Evolutionary conservation across 2,113 vertebrate species (phyloP).

Genomic region (Pimephales promelas): DNA sequence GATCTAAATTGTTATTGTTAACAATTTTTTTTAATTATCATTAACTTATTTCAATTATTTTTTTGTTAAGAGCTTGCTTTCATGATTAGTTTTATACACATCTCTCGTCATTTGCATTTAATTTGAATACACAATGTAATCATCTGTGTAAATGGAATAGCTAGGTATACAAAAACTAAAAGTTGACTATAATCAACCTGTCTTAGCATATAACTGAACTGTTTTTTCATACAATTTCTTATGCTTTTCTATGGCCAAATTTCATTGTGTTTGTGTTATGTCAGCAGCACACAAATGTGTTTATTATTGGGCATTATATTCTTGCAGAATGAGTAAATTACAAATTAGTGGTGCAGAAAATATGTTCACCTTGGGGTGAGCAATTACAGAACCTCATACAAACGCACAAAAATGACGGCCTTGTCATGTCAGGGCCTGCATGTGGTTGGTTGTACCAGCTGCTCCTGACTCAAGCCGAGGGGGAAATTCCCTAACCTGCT

Average conservation of each 20-base stretch:
- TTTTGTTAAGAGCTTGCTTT: background rate
- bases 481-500: background rate
- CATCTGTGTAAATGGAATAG: background rate
- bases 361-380: constrained; percentile 15
- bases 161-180: background rate
- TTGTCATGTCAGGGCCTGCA: constrained; percentile 13
- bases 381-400: background rate
- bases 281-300: background rate
- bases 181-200: background rate
- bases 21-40: background rate
- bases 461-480: constrained; percentile 20
- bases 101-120: background rate
- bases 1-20: background rate
- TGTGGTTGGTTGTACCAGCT: background rate
- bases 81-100: background rate
- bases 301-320: background rate
- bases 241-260: background rate
- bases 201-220: background rate
- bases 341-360: constrained; percentile 1
- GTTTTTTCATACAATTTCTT: background rate
- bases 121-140: background rate
- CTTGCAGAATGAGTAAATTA: background rate
- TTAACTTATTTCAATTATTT: background rate
- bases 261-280: background rate
- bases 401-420: background rate